Conservation (phyloP, 2,888 invertebrate species). For the Syritta pipiens region DNA sequence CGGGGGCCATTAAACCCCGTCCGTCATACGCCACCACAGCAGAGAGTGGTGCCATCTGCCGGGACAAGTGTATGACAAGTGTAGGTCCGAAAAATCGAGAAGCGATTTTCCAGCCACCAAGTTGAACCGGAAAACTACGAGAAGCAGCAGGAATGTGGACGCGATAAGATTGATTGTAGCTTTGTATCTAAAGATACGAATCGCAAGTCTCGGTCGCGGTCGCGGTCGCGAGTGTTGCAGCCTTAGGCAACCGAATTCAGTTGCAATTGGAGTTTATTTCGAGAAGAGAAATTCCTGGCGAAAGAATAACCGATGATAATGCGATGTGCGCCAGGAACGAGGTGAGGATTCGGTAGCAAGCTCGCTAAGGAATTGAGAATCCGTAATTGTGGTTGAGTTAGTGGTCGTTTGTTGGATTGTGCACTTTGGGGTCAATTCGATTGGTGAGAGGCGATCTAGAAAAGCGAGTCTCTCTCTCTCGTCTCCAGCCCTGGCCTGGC, state of each 20-base stretch:
- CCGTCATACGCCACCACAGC: slow-evolving; percentile 3
- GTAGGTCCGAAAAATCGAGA: not conserved
- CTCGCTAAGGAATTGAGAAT: slow-evolving; percentile 32
- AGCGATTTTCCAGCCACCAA: too few species aligned
- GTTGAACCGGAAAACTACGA: slow-evolving; percentile 36
- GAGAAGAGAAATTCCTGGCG: slow-evolving; percentile 41
- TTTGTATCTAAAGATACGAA: slow-evolving; percentile 38
- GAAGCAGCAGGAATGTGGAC: slow-evolving; percentile 55
- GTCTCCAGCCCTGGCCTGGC: too few species aligned
- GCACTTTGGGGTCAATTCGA: slow-evolving; percentile 38
- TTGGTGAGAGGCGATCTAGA: too few species aligned
- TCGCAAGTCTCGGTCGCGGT: slow-evolving; percentile 16
- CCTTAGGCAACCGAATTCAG: slow-evolving; percentile 17
- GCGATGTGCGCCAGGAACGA: slow-evolving; percentile 27
- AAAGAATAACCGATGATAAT: slow-evolving; percentile 65
- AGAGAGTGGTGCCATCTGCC: too few species aligned
- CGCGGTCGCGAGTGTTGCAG: not conserved
- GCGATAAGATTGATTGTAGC: slow-evolving; percentile 53
- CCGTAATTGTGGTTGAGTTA: slow-evolving; percentile 45
- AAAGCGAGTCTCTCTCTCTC: too few species aligned
- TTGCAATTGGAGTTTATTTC: slow-evolving; percentile 50
- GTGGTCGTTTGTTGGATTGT: slow-evolving; percentile 25
- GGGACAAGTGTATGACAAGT: not conserved
- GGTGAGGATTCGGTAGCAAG: slow-evolving; percentile 44
- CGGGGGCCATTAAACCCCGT: not conserved